Evolutionary conservation across 2,888 invertebrate genomes (phyloP).

Genomic region (Lycaena phlaeas): DNA sequence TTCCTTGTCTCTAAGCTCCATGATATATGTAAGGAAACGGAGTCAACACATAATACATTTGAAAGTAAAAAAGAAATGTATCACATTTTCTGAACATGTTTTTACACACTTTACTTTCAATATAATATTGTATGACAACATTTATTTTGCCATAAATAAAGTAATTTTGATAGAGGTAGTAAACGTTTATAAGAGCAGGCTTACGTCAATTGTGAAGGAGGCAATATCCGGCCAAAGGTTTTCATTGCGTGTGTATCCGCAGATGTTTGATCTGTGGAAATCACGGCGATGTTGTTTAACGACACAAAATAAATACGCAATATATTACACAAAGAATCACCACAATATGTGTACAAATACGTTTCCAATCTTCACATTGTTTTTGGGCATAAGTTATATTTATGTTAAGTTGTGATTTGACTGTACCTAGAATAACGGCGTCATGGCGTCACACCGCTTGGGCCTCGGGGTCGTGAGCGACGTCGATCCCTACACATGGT

Average conservation of each 20-base stretch:
- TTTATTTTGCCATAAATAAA: neutral
- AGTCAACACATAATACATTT: no score
- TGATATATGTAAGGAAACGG: no score
- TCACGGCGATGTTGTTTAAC: conserved; percentile 13
- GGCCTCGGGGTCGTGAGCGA: no score
- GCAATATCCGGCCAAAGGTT: conserved; percentile 48
- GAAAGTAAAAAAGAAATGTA: no score
- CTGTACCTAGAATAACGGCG: no score
- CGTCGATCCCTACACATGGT: no score
- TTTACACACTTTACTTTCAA: neutral
- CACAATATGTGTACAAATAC: neutral
- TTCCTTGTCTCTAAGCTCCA: no score
- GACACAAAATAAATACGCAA: neutral
- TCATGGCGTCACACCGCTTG: no score
- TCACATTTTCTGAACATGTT: no score
- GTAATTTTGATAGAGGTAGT: neutral
- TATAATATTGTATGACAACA: neutral
- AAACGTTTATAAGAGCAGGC: conserved; percentile 22
- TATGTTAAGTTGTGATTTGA: no score
- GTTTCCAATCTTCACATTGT: neutral
- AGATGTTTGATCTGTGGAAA: conserved; percentile 25
- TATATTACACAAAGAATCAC: conserved; percentile 3
- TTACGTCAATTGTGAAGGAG: conserved; percentile 25
- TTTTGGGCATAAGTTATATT: no score
- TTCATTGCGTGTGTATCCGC: conserved; percentile 36